Percentiles rank a stretch among this genome's conserved stretches.
Evolutionary conservation across 2,888 invertebrate genomes (phyloP).

Genomic region (Actias luna): DNA sequence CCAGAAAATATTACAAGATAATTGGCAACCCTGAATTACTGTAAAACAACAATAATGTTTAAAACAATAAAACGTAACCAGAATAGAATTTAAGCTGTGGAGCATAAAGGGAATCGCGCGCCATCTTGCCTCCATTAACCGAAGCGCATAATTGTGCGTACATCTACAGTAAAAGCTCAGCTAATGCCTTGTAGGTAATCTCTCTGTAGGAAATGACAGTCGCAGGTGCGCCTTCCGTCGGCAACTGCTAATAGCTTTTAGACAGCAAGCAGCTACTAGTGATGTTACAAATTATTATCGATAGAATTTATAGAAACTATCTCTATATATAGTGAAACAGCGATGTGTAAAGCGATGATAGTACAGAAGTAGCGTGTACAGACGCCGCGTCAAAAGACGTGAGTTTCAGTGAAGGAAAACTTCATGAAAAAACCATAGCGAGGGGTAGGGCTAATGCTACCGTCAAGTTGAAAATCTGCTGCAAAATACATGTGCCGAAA

Average conservation of each 20-base stretch:
- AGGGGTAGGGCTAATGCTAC: no score
- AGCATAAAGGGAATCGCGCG: background rate
- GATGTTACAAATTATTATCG: slow-evolving; percentile 16
- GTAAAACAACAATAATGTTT: background rate
- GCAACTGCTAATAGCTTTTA: slow-evolving; percentile 80
- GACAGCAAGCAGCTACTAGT: slow-evolving; percentile 53
- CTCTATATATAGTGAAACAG: no score
- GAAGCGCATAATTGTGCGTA: slow-evolving; percentile 41
- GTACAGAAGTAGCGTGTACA: no score
- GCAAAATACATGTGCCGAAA: no score
- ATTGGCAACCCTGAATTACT: background rate
- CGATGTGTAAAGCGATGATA: no score
- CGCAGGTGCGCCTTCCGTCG: slow-evolving; percentile 69
- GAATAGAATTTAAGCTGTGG: slow-evolving; percentile 17
- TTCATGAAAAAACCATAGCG: no score
- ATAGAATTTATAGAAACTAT: slow-evolving; percentile 8
- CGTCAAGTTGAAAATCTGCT: no score
- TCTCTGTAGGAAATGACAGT: slow-evolving; percentile 76
- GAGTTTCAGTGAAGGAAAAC: no score
- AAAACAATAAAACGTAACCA: background rate
- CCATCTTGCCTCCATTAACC: slow-evolving; percentile 17
- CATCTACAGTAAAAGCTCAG: slow-evolving; percentile 29
- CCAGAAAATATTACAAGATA: background rate
- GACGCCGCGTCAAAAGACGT: no score
- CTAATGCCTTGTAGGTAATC: slow-evolving; percentile 68